These are phyloP conservation scores for Siniperca obscura DNA, from an alignment of 2,797 vertebrate genomes.

Conservation along the genomic window DNA sequence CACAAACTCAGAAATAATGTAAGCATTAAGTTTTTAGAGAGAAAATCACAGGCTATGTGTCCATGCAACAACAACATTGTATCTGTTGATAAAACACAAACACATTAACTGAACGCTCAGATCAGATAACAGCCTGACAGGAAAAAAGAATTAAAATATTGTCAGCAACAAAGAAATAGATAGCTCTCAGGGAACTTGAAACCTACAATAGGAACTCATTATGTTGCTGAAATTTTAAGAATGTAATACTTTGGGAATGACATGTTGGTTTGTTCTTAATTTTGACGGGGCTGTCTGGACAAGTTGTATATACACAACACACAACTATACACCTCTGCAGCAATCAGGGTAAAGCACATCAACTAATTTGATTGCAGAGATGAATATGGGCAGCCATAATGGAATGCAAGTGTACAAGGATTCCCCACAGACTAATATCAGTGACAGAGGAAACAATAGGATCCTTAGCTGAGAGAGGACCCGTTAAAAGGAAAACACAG, in stretches of 20 bases:
- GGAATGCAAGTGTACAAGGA: constrained; percentile 35
- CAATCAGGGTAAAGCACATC: constrained; percentile 46
- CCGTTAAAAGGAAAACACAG: constrained; percentile 45
- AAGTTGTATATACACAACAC: constrained; percentile 25
- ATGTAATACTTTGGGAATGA: constrained; percentile 17
- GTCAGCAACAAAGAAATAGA: constrained; percentile 4
- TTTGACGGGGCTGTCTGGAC: constrained; percentile 32
- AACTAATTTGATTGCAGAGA: constrained; percentile 61
- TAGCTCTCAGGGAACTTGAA: constrained; percentile 10
- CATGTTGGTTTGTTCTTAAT: constrained; percentile 16
- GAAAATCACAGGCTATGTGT: background rate
- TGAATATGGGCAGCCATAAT: constrained; percentile 39
- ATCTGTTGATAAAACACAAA: constrained; percentile 39
- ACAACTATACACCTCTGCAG: constrained; percentile 31
- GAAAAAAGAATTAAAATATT: constrained; percentile 27
- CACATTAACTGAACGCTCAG: constrained; percentile 24
- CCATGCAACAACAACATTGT: background rate
- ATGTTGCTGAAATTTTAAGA: constrained; percentile 16
- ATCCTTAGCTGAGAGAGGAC: constrained; percentile 36
- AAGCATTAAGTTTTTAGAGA: background rate
- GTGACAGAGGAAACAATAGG: constrained; percentile 38
- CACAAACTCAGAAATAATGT: background rate
- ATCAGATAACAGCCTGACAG: constrained; percentile 40
- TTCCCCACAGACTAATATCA: constrained; percentile 42
- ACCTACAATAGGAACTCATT: constrained; percentile 1